A percentile compares a stretch with the other conserved stretches of the same genome.
Conservation (phyloP, 2,113 vertebrate species). For the Oryctolagus cuniculus region mOryCun1.1 NC_091435.1:127968501-127969000, state of each 20-base stretch:
- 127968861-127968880: neutral
- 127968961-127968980: neutral
- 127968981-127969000: no score
- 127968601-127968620: neutral
- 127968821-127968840: neutral
- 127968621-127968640: neutral
- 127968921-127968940: neutral
- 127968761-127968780: neutral
- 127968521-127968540: neutral
- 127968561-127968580: neutral
- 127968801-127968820: no score
- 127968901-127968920: neutral
- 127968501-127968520: neutral
- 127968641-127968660: neutral
- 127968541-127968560: neutral
- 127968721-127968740: rapidly evolving
- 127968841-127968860: neutral
- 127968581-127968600: neutral
- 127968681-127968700: no score
- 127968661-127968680: neutral
- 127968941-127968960: neutral
- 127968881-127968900: neutral
- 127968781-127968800: neutral
- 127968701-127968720: no score
- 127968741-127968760: rapidly evolving